Conservation (phyloP, 2,113 vertebrate genomes). For the Panthera leo region DNA sequence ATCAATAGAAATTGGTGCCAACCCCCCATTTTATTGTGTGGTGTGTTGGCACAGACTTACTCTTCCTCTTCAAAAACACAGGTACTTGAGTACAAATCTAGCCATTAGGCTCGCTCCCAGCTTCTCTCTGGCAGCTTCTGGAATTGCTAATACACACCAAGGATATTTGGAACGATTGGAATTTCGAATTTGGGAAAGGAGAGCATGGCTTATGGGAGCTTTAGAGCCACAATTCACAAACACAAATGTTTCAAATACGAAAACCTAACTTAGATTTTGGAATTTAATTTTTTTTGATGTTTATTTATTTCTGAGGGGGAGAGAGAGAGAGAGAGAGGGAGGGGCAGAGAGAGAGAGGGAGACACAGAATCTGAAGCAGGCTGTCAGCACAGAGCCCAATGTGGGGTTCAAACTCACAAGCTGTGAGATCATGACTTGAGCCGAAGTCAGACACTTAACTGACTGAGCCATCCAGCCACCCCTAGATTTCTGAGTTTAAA, state of each 20-base stretch:
- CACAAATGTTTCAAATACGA: background rate
- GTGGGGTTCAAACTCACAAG: no score
- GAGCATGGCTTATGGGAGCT: background rate
- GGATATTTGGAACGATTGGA: conserved; percentile 19
- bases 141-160: conserved; percentile 48
- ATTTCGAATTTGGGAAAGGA: conserved; percentile 34
- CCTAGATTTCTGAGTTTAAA: background rate
- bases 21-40: conserved; percentile 49
- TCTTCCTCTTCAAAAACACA: conserved; percentile 61
- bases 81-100: conserved; percentile 58
- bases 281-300: no score
- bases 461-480: no score
- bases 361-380: no score
- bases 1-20: conserved; percentile 57
- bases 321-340: no score
- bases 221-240: background rate
- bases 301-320: no score
- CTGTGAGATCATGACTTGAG: no score
- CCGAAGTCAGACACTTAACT: no score
- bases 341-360: no score
- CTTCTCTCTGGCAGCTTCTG: conserved; percentile 44
- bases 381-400: no score
- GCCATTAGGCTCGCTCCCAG: conserved; percentile 45
- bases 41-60: conserved; percentile 54
- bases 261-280: background rate